Evolutionary conservation across 1,140 invertebrate species (phyloP).

Genomic region (Plutomurus gul): DNA sequence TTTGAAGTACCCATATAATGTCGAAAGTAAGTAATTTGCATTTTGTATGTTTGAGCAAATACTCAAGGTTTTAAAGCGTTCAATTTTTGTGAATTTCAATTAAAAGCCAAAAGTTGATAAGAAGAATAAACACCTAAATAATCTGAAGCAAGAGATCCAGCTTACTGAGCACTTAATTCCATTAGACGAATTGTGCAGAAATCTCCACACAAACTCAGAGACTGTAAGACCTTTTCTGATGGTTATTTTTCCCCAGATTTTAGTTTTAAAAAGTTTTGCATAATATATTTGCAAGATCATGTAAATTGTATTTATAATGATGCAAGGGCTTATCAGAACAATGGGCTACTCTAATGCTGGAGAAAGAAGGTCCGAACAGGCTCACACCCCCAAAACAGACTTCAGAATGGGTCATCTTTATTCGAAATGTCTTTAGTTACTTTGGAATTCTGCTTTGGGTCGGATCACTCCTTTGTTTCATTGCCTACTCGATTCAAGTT

Average conservation of each 20-base stretch:
- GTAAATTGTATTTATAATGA: neutral
- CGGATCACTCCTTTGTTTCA: conserved; percentile 71
- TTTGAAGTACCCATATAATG: no score
- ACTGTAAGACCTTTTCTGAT: neutral
- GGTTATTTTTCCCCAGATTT: neutral
- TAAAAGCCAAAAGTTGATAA: no score
- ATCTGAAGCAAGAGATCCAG: conserved; percentile 95
- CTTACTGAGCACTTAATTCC: conserved; percentile 97
- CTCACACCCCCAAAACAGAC: conserved; percentile 67
- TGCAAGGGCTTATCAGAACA: conserved; percentile 63
- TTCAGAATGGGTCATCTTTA: conserved; percentile 69
- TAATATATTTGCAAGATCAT: neutral
- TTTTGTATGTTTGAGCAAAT: no score
- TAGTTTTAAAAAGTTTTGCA: neutral
- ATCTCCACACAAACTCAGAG: conserved; percentile 57
- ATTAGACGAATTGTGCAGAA: conserved; percentile 91
- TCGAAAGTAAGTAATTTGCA: no score
- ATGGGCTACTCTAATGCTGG: conserved; percentile 62
- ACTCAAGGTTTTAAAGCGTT: no score
- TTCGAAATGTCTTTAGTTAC: conserved; percentile 70
- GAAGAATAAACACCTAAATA: conserved; percentile 63
- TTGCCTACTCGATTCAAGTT: conserved; percentile 65
- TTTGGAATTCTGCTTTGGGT: conserved; percentile 78
- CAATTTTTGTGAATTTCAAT: no score
- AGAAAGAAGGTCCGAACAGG: conserved; percentile 71